Evolutionary conservation across 1,140 invertebrate species (phyloP).

Genomic region (Prorops nasuta): DNA sequence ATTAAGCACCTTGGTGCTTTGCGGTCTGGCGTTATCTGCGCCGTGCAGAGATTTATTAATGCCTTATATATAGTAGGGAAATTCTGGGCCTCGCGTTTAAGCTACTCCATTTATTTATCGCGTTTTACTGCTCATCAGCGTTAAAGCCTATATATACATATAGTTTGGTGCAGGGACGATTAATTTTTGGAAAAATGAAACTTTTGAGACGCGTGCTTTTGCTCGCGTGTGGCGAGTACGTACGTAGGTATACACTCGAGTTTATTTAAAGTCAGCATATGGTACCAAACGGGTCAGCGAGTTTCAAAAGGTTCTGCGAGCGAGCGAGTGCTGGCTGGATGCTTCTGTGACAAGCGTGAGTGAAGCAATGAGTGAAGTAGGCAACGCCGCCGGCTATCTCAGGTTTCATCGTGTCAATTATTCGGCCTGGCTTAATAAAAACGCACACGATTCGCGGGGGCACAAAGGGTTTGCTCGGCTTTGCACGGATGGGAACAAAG

Average conservation of each 20-base stretch:
- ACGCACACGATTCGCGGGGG: neutral
- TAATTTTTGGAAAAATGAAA: too few species aligned
- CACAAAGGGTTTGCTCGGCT: neutral
- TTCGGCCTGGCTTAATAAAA: neutral
- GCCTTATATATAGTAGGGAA: too few species aligned
- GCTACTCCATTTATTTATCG: too few species aligned
- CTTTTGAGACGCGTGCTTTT: too few species aligned
- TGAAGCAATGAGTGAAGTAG: neutral
- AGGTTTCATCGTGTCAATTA: neutral
- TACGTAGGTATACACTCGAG: too few species aligned
- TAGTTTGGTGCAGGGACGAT: too few species aligned
- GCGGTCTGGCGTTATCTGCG: conserved; percentile 37
- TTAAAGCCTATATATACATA: too few species aligned
- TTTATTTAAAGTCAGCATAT: conserved; percentile 26
- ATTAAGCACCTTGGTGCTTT: conserved; percentile 43
- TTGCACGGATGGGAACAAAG: conserved; percentile 1
- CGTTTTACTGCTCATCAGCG: too few species aligned
- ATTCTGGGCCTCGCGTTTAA: too few species aligned
- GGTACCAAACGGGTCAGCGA: conserved; percentile 22
- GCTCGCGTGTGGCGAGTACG: too few species aligned
- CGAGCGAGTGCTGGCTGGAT: neutral
- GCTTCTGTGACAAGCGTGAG: too few species aligned
- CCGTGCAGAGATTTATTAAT: conserved; percentile 45
- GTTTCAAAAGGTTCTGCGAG: conserved; percentile 18
- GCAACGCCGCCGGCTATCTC: neutral